phyloP scores from a whole-genome alignment of 2,113 vertebrate genomes.

The Erythrocercus mccallii region DNA sequence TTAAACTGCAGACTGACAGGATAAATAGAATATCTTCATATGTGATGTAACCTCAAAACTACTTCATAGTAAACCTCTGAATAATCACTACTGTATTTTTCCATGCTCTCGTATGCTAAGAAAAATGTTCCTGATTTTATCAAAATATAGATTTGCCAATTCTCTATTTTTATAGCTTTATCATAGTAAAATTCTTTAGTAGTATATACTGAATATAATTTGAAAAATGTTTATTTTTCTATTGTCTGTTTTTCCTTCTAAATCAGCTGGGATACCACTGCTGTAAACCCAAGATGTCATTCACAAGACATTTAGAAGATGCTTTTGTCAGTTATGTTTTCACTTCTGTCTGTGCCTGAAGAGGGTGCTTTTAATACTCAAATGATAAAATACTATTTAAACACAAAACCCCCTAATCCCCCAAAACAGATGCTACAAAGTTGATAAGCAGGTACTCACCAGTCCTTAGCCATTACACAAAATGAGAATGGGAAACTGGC shows the following conservation, averaged over 20 bases:
- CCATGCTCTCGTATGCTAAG: background rate
- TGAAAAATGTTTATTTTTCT: background rate
- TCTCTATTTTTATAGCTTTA: background rate
- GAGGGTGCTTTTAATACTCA: background rate
- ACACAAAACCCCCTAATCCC: background rate
- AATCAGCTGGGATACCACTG: background rate
- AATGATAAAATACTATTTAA: background rate
- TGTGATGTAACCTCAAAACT: background rate
- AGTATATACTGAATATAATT: background rate
- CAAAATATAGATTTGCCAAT: background rate
- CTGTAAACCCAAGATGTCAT: background rate
- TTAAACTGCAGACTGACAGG: background rate
- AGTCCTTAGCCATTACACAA: slow-evolving; percentile 95
- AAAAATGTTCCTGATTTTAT: background rate
- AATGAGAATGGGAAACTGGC: slow-evolving; percentile 96
- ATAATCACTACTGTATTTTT: background rate
- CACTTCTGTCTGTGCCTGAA: background rate
- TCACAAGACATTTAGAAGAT: background rate
- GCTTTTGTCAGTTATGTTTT: background rate
- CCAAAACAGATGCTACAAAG: background rate
- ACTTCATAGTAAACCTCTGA: background rate
- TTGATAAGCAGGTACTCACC: slow-evolving; percentile 71
- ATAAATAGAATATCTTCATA: background rate
- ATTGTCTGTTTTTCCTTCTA: background rate
- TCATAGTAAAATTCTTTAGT: background rate